These are phyloP conservation scores for Dolichoris vasculosae DNA, from an alignment of 1,140 invertebrate genomes.

Conservation along the genomic window DNA sequence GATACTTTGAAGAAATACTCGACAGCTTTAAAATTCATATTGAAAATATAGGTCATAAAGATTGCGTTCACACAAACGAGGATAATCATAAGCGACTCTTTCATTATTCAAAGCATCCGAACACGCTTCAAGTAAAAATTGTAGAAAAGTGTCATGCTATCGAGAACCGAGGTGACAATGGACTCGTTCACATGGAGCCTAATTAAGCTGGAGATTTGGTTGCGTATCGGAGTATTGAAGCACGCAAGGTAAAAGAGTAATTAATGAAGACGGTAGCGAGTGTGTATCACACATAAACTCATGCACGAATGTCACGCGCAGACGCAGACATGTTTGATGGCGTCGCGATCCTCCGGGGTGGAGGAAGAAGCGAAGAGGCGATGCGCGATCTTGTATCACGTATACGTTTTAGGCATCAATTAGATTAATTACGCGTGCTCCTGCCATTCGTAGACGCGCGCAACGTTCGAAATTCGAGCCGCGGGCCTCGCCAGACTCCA, in stretches of 20 bases:
- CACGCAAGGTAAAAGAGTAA: constrained; percentile 31
- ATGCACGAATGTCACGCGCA: constrained; percentile 60
- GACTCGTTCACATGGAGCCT: too few relatives aligned
- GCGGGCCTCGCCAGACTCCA: constrained; percentile 45
- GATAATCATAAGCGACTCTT: too few relatives aligned
- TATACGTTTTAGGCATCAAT: constrained; percentile 54
- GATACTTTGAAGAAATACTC: too few relatives aligned
- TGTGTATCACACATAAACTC: constrained; percentile 49
- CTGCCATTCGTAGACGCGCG: constrained; percentile 53
- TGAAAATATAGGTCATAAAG: too few relatives aligned
- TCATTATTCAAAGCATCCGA: too few relatives aligned
- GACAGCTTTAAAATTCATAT: too few relatives aligned
- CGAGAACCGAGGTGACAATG: too few relatives aligned
- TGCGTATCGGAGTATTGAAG: too few relatives aligned
- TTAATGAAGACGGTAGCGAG: constrained; percentile 61
- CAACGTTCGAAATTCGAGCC: constrained; percentile 52
- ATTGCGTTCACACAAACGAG: too few relatives aligned
- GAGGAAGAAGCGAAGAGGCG: constrained; percentile 43
- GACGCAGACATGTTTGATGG: constrained; percentile 52
- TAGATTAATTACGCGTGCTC: constrained; percentile 62
- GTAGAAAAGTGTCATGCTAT: too few relatives aligned
- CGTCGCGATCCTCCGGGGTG: constrained; percentile 19
- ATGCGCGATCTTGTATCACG: neutral
- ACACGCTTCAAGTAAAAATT: too few relatives aligned
- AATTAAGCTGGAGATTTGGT: too few relatives aligned